Base-by-base conservation (phyloP, 2,113 vertebrate genomes). In the Meriones unguiculatus region DNA sequence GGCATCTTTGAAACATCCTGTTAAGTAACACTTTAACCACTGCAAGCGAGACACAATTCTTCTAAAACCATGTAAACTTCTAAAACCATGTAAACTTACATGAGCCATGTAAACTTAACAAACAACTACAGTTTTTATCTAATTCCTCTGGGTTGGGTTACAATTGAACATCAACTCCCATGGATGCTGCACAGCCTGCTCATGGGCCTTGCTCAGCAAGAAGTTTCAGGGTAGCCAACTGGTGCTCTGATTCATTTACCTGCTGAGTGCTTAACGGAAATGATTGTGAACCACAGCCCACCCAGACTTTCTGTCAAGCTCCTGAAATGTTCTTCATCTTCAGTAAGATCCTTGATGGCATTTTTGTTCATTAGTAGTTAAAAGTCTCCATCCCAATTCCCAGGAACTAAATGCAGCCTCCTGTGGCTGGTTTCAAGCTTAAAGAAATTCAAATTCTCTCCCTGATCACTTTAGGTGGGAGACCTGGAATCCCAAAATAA, bases 391-490 rank as follows among this genome's bases (percentile, higher is more conserved):
- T 52, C 30, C 64, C 38, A 86, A 38, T 67, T 41, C 73, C 25
- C 50, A 67, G 14, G 4, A 25, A 22, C 18, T 46, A 41, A 82
- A 7, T 24, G 5, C 14, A 50, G 73, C 4, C 13, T 25, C 35
- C 25, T 35, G 2, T 12, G 11, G 25, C 24, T 65, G 54, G 41
- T 46, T 32, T 10, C 75, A 52, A 52, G 11, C n/a, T 86, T 13
- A 35, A 78, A 25, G 78, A 91, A 54, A 14, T 24, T 62, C 20
- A 24, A 6, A 30, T 59, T 24, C 6, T 54, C 64, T 52, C 15
- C 25, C 75, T 84, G 30, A 57, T 59, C 15, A 69, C 18, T 12
- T 62, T 1, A 13, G 18, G 13, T 0, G 6, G 0, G 13, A 1
- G 9, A 64, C 2, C 12, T 38, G 32, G 11, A 65, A 25, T 9